Conservation (phyloP, 2,113 vertebrate genomes). For the Pituophis catenifer region DNA sequence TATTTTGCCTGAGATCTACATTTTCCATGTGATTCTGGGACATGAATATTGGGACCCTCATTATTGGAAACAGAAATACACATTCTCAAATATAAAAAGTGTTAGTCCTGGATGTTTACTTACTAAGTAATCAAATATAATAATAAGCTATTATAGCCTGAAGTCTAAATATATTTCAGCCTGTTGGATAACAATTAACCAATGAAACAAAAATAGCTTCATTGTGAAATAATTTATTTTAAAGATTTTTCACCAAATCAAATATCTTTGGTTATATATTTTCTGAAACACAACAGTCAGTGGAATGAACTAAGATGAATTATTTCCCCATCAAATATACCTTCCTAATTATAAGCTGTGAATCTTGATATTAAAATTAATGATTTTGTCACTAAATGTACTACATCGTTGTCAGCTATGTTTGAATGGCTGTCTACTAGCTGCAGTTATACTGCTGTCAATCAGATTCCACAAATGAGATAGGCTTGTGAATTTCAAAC, state of each 20-base stretch:
- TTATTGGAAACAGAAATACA: background rate
- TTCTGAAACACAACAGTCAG: background rate
- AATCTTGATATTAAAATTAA: background rate
- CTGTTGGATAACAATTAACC: background rate
- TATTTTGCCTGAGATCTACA: background rate
- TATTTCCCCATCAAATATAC: background rate
- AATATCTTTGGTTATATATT: background rate
- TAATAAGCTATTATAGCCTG: background rate
- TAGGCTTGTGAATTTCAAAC: background rate
- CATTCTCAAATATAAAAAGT: background rate
- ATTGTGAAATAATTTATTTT: background rate
- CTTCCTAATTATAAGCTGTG: background rate
- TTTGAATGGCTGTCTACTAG: background rate
- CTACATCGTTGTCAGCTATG: background rate
- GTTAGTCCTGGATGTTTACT: background rate
- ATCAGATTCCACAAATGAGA: conserved; percentile 7
- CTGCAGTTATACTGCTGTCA: background rate
- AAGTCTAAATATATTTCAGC: background rate
- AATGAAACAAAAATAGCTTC: background rate
- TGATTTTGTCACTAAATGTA: background rate
- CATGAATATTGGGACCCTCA: background rate
- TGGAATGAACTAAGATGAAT: background rate
- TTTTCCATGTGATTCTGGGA: background rate
- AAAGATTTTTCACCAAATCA: background rate
- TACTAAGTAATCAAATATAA: background rate